These are phyloP conservation scores for Choristoneura fumiferana DNA, from an alignment of 1,140 invertebrate species.

Conservation along the genomic window DNA sequence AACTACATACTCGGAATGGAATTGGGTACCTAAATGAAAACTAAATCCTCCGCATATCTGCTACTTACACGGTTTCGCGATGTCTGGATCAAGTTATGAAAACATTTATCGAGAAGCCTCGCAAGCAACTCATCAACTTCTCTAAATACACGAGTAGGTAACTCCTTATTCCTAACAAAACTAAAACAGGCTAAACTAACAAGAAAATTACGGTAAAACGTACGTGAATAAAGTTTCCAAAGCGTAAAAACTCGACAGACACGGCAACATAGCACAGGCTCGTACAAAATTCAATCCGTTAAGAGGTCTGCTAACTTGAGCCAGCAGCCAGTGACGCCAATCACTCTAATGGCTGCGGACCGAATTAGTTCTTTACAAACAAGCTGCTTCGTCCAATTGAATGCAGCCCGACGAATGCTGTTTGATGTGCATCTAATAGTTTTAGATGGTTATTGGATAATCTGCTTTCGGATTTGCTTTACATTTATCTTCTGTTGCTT, in stretches of 20 bases:
- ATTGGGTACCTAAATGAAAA: too few species aligned
- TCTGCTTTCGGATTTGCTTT: neutral
- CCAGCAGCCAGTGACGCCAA: slow-evolving; percentile 25
- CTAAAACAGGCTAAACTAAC: too few species aligned
- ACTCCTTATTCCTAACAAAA: too few species aligned
- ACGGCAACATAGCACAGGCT: neutral
- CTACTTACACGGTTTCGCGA: too few species aligned
- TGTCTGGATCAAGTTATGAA: too few species aligned
- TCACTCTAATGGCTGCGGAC: slow-evolving; percentile 29
- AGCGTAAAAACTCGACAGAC: slow-evolving; percentile 16
- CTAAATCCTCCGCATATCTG: too few species aligned
- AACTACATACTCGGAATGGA: too few species aligned
- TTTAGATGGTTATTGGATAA: slow-evolving; percentile 17
- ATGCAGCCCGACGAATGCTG: neutral
- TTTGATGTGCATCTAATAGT: slow-evolving; percentile 18
- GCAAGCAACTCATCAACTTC: too few species aligned
- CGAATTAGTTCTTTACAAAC: slow-evolving; percentile 28
- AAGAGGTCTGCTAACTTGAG: slow-evolving; percentile 23
- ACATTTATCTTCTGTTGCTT: too few species aligned
- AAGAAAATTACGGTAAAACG: too few species aligned
- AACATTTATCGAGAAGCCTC: too few species aligned
- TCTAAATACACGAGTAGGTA: too few species aligned
- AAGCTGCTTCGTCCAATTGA: slow-evolving; percentile 23
- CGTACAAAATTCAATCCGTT: slow-evolving; percentile 30
- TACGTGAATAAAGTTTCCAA: slow-evolving; percentile 2